Evolutionary conservation across 2,113 vertebrate species (phyloP), one percentile per base, ranked within the genome.

Genomic region (Platysteira castanea): DNA sequence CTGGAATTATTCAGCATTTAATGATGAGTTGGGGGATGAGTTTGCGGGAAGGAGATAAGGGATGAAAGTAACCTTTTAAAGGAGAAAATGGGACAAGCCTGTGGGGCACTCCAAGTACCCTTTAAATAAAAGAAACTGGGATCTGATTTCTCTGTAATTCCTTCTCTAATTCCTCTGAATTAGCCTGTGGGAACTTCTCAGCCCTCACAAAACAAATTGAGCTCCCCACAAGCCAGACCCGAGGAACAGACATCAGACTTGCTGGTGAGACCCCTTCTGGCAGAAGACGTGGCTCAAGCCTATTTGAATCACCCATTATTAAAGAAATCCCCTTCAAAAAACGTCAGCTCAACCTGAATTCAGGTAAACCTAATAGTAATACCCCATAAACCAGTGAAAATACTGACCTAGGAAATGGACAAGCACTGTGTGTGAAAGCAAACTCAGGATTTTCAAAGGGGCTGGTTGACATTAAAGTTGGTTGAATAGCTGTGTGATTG

Each of bases 161-260:
- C 59, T 67, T 35, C 70, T 75, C 46, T 46, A 46, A 76, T 87
- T 84, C 59, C 42, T 73, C 84, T 50, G 54, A 89, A 83, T 83
- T 88, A 90, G 53, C 57, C 70, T 77, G 71, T 69, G 59, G 88
- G 76, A 90, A 70, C 79, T 77, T 84, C 87, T 89, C 89, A 93
- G 70, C 65, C 35, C 87, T 84, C 14, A 1, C n/a, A 26, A 89
- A 84, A 76, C 44, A 92, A 87, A 87, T 3, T 26, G 77, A 87
- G 65, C 31, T 92, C 67, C 57, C 53, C 64, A 73, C 41, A 84
- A 39, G 24, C 28, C 59, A 49, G 42, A 63, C 27, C 35, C 4
- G 8, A 89, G 49, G 49, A 88, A n/a, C n/a, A 79, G 44, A 26
- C n/a, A 67, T 47, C 53, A 60, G 87, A 28, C 35, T 65, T 6